phyloP scores from a whole-genome alignment of 2,797 vertebrate genomes.

The Melanotaenia boesemani region DNA sequence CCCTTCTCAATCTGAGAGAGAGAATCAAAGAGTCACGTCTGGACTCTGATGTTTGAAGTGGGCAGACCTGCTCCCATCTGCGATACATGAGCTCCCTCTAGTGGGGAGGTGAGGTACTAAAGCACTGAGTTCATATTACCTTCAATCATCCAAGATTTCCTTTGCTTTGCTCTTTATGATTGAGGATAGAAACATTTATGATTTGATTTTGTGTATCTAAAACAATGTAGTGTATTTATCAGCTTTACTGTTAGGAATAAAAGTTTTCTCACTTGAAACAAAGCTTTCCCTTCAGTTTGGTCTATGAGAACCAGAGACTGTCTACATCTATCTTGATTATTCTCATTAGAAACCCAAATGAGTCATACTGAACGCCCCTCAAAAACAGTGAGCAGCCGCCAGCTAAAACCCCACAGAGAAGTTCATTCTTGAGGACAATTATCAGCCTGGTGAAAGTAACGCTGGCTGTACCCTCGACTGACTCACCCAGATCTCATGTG shows the following conservation, averaged over 20 bases:
- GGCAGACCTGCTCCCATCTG: not conserved
- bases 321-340: not conserved
- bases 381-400: not conserved
- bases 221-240: not conserved
- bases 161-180: not conserved
- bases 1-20: slow-evolving; percentile 4
- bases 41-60: slow-evolving; percentile 3
- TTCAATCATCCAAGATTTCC: not conserved
- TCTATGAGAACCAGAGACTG: not conserved
- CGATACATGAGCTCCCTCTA: slow-evolving; percentile 51
- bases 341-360: not conserved
- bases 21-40: slow-evolving; percentile 33
- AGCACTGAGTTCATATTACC: not conserved
- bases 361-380: not conserved
- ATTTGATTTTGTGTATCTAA: not conserved
- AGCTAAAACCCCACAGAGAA: not conserved
- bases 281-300: not conserved
- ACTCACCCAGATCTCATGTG: not conserved
- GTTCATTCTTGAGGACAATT: not conserved
- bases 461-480: not conserved
- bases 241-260: not conserved
- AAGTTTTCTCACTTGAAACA: not conserved
- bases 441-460: not conserved
- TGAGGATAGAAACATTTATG: not conserved
- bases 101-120: slow-evolving; percentile 16